These are phyloP conservation scores for Thalassophryne amazonica DNA, from an alignment of 2,797 vertebrate species.

Conservation along the genomic window DNA sequence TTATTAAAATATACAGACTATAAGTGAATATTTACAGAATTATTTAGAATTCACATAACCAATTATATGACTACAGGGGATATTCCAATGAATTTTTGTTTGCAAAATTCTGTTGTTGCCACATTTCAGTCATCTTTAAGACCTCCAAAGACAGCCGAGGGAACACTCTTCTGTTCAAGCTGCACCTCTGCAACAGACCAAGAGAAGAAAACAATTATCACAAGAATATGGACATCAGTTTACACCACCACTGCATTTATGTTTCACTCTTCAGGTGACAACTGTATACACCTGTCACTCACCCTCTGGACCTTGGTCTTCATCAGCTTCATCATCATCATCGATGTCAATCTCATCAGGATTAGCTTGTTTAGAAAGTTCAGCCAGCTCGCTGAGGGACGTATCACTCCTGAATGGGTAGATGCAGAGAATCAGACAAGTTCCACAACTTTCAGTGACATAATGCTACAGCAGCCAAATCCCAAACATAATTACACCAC, in stretches of 20 bases:
- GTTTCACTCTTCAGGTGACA: background rate
- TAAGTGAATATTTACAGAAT: background rate
- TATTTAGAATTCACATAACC: background rate
- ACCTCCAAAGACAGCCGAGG: conserved; percentile 89
- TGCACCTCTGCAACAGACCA: conserved; percentile 82
- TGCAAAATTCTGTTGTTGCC: background rate
- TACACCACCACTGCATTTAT: background rate
- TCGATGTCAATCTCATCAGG: conserved; percentile 93
- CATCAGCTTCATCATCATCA: conserved; percentile 82
- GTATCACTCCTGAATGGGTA: conserved; percentile 84
- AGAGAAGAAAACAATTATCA: background rate
- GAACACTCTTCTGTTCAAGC: conserved; percentile 89
- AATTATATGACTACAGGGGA: background rate
- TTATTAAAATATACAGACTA: conserved; percentile 1
- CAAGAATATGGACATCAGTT: background rate
- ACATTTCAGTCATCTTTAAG: conserved; percentile 78
- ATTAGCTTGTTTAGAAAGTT: conserved; percentile 88
- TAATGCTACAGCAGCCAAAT: background rate
- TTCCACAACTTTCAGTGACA: background rate
- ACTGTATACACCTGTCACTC: conserved; percentile 26
- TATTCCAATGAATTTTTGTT: conserved; percentile 1
- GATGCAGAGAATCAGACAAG: background rate
- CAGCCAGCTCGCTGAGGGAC: conserved; percentile 86
- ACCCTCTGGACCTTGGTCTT: conserved; percentile 87
- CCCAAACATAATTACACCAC: too few species aligned